Evolutionary conservation across 2,888 invertebrate species (phyloP), one percentile per base, ranked within the genome.

Genomic region (Drosophila testacea): DNA sequence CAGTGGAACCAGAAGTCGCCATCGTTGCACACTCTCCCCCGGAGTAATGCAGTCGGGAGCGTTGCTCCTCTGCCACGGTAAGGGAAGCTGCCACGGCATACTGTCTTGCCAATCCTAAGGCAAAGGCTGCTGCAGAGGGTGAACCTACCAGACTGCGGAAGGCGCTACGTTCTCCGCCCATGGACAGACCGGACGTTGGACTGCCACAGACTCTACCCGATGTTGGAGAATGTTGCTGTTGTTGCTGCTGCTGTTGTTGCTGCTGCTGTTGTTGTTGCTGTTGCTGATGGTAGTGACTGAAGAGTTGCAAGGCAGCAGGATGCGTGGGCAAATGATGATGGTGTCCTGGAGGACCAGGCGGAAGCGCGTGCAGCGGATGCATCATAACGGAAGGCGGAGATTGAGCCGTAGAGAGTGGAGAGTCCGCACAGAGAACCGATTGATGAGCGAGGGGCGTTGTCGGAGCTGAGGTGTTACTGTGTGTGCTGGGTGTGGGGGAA

Each of bases 141-240:
- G 85, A 86, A 13, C 94, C 94, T 57, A 95, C 94, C 78, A 96
- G 94, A 27, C 96, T 95, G 83, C 96, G 96, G 93, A 97, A 97
- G 39, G 97, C 97, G 93, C 96, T 97, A 94, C 97, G 96, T 93
- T 97, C 97, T 92, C 97, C 97, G 91, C 97, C 97, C 96, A 97
- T 97, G 85, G 93, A 93, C 84, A 93, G 93, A 28, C 79, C 63
- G 36, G 84, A 71, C 62, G 68, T 89, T 38, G 88, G 86, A 57
- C 79, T 76, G 75, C 82, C 77, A 13, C 75, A 75, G 61, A 79
- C 66, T 42, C 79, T 73, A 6, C 57, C 65, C 2, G 68, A 71
- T 3, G 73, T 80, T 13, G 82, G 82, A 48, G 90, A 79, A 34
- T 83, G 79, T 56, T 82, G 79, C 22, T 77, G 83, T 0, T 80